Conservation (phyloP, 2,113 vertebrate species). For the Micromys minutus region DNA sequence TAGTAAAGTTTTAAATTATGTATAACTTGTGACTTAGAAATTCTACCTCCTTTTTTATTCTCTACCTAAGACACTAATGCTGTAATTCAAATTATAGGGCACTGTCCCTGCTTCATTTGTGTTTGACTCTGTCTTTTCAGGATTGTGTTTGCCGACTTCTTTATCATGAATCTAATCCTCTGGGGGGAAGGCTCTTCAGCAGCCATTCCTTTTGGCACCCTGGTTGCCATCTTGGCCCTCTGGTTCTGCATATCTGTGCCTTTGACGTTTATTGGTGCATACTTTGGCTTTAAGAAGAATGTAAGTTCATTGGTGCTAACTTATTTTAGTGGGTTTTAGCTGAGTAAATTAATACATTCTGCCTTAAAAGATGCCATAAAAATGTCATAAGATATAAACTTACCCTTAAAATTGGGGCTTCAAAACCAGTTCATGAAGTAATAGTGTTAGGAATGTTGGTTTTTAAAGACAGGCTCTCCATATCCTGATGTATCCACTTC, state of each 20-base stretch:
- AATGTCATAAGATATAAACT: neutral
- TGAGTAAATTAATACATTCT: neutral
- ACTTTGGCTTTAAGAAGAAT: slow-evolving; percentile 98
- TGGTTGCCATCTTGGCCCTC: slow-evolving; percentile 96
- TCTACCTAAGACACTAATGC: neutral
- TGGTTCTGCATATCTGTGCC: slow-evolving; percentile 99
- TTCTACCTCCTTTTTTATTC: neutral
- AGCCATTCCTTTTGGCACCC: slow-evolving; percentile 96
- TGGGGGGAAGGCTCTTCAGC: slow-evolving; percentile 99
- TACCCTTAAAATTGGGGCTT: slow-evolving; percentile 1
- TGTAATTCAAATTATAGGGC: slow-evolving; percentile 44
- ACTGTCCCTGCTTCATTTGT: slow-evolving; percentile 29
- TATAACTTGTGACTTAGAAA: neutral
- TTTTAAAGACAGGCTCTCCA: neutral
- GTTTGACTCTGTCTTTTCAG: slow-evolving; percentile 85
- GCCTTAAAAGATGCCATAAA: slow-evolving; percentile 5
- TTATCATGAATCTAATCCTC: slow-evolving; percentile 98
- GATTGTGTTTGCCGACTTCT: slow-evolving; percentile 98
- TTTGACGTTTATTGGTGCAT: slow-evolving; percentile 96
- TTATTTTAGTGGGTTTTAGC: neutral
- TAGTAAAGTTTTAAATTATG: slow-evolving; percentile 31
- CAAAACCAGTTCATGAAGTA: neutral
- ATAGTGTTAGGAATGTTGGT: neutral
- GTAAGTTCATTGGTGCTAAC: slow-evolving; percentile 84
- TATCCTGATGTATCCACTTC: neutral